Evolutionary conservation across 2,113 vertebrate genomes (phyloP), one percentile per base, ranked within the genome.

Genomic region (Myotis davidii): DNA sequence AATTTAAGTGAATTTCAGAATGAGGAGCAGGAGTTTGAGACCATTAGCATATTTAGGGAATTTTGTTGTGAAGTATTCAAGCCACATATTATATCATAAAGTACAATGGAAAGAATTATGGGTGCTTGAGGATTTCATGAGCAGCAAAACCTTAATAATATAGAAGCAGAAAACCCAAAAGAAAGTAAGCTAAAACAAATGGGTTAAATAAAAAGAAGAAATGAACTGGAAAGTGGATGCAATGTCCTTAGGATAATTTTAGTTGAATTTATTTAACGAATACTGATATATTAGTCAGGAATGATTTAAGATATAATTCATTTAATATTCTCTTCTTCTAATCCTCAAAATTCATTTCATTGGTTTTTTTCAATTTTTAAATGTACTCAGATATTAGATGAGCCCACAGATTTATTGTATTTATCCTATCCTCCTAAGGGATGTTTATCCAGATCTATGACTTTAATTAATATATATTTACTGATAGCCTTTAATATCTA

Each of bases 1-100:
- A 91, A 85, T 73, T 39, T 73, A 67, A 89, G 54, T 82, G 17
- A 82, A 86, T 45, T 90, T 92, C 50, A 76, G 85, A 95, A 54
- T 27, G 37, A 79, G 67, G 12, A 17, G 42, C 13, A 89, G 50
- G 52, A 45, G n/a, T 85, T 81, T 90, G 56, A 90, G 32, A 86
- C 34, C 25, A 48, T 16, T 27, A 64, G 2, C 21, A 82, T 70
- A 79, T 72, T 54, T 34, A 20, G 16, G 61, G 13, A 74, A 61
- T 64, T 54, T 50, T 89, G 17, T 50, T 69, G 4, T 77, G 50
- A 72, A 93, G n/a, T 14, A 84, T 84, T 87, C 90, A 95, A 87
- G 64, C 1, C 48, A 83, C 34, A 39, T 78, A 91, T 84, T 29
- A 4, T 76, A 86, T 54, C 54, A 56, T 56, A 45, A 11, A 34